A percentile compares a stretch with the other conserved stretches of the same genome.
Evolutionary conservation across 2,888 invertebrate species (phyloP).

Genomic region (Lasioglossum vierecki): DNA sequence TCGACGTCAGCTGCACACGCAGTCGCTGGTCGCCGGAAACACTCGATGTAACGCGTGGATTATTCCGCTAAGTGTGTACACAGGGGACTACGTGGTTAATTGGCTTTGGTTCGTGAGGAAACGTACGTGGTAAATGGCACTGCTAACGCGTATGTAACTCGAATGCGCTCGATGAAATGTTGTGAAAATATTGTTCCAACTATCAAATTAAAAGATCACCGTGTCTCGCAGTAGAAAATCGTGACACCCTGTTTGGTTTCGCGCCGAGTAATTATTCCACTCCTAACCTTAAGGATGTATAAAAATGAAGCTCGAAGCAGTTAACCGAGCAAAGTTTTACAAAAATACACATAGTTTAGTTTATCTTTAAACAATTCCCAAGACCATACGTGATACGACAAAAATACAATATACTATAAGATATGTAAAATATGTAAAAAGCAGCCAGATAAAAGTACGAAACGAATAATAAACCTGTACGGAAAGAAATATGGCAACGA

Average conservation of each 20-base stretch:
- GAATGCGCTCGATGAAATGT: neutral
- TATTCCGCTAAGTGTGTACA: conserved; percentile 16
- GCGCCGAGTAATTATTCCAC: no score
- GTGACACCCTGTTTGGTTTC: no score
- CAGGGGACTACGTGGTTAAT: conserved; percentile 11
- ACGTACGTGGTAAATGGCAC: neutral
- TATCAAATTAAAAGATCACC: neutral
- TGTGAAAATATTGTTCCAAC: neutral
- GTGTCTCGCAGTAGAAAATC: neutral
- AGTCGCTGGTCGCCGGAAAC: conserved; percentile 18
- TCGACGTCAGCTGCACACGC: conserved; percentile 34
- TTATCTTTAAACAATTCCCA: no score
- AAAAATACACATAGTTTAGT: no score
- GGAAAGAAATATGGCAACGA: neutral
- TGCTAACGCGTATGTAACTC: neutral
- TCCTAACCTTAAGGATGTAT: neutral
- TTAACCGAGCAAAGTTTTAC: no score
- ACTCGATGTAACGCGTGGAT: conserved; percentile 19
- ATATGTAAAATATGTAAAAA: neutral
- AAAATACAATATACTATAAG: neutral
- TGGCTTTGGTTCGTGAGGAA: conserved; percentile 14
- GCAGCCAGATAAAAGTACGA: neutral
- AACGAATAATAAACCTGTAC: neutral
- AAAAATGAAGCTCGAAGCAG: neutral
- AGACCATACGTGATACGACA: neutral